Conservation (phyloP, 2,888 invertebrate species). For the Leistus spinibarbis region DNA sequence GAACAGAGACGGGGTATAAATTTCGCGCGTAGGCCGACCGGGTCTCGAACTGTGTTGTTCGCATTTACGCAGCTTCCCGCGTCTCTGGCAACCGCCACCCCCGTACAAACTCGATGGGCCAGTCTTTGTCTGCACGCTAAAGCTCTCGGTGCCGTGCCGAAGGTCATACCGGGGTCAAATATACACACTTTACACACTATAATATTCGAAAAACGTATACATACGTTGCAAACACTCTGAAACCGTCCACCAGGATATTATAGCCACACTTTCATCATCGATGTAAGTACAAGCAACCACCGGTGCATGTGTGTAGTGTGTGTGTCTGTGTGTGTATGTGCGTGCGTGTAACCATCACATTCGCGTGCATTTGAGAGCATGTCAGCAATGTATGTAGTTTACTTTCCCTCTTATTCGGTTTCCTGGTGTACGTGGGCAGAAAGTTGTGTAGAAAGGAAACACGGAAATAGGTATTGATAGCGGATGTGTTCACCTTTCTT, state of each 20-base stretch:
- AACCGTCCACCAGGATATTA: background rate
- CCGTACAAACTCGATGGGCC: slow-evolving; percentile 31
- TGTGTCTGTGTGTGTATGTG: background rate
- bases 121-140: slow-evolving; percentile 34
- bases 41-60: slow-evolving; percentile 42
- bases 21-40: slow-evolving; percentile 13
- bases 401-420: slow-evolving; percentile 23
- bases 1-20: background rate
- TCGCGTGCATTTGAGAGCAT: background rate
- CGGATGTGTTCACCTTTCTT: background rate
- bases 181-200: background rate
- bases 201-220: background rate
- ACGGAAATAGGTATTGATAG: slow-evolving; percentile 22
- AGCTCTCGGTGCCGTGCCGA: slow-evolving; percentile 9
- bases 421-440: background rate
- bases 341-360: background rate
- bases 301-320: background rate
- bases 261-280: background rate
- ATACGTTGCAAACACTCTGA: background rate
- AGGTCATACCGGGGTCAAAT: slow-evolving; percentile 23
- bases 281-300: background rate
- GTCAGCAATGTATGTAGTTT: background rate
- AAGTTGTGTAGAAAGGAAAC: background rate
- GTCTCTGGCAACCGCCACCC: slow-evolving; percentile 37
- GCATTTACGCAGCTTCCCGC: slow-evolving; percentile 39